Evolutionary conservation across 2,797 vertebrate genomes (phyloP).

Genomic region (Bryconaethiops microstoma): DNA sequence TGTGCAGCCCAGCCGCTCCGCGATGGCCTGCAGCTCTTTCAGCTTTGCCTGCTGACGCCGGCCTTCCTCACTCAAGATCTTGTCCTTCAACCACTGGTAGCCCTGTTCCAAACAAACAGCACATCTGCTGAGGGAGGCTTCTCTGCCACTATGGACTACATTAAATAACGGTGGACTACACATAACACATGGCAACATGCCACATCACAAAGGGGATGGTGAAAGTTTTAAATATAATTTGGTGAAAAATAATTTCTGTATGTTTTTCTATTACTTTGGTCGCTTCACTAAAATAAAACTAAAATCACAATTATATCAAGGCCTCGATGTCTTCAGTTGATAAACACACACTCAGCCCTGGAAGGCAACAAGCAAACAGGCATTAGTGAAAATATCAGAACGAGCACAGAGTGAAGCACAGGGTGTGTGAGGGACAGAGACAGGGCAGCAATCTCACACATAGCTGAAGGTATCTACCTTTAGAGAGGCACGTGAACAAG

Average conservation of each 20-base stretch:
- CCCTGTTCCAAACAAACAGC: conserved; percentile 76
- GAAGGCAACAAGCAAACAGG: conserved; percentile 30
- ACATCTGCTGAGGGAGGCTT: conserved; percentile 46
- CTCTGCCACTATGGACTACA: background rate
- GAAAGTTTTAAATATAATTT: background rate
- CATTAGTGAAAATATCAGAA: conserved; percentile 26
- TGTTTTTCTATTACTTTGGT: background rate
- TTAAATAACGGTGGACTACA: no score
- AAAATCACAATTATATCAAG: background rate
- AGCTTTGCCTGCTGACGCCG: conserved; percentile 91
- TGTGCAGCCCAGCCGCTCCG: conserved; percentile 88
- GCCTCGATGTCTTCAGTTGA: conserved; percentile 23
- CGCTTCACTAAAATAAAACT: background rate
- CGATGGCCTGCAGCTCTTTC: conserved; percentile 89
- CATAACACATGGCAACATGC: background rate
- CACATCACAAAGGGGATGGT: conserved; percentile 16
- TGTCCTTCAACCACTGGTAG: conserved; percentile 95
- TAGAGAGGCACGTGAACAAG: conserved; percentile 87
- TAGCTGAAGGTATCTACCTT: conserved; percentile 76
- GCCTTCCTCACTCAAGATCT: conserved; percentile 93
- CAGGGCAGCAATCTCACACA: conserved; percentile 10
- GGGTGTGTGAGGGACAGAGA: background rate
- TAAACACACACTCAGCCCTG: conserved; percentile 33
- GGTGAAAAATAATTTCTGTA: background rate
- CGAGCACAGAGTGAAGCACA: conserved; percentile 14